Conservation (phyloP, 64 coral and sea anemone species). For the Actinia equina region DNA sequence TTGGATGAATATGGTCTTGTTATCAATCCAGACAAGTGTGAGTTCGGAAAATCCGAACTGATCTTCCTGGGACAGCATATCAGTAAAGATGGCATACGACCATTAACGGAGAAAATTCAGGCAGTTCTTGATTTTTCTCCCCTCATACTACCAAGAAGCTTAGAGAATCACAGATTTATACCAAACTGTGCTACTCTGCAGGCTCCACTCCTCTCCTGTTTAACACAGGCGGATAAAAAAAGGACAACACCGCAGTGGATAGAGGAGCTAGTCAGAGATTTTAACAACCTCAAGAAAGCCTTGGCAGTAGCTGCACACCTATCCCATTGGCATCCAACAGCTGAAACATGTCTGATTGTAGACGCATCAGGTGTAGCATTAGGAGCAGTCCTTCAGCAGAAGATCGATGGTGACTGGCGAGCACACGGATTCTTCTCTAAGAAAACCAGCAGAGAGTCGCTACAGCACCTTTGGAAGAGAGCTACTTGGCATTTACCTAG, state of each 20-base stretch:
- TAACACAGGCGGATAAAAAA: background rate
- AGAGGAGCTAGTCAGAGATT: constrained; percentile 18
- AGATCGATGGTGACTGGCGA: constrained; percentile 28
- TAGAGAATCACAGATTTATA: background rate
- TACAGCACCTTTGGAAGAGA: constrained; percentile 51
- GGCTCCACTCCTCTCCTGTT: constrained; percentile 16
- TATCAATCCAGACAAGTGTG: constrained; percentile 47
- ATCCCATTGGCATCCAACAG: constrained; percentile 9
- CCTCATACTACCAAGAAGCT: background rate
- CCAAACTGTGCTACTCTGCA: constrained; percentile 22
- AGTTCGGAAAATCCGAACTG: constrained; percentile 41
- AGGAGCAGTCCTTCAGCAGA: constrained; percentile 39
- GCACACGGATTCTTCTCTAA: constrained; percentile 46
- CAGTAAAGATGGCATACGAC: constrained; percentile 36
- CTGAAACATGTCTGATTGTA: constrained; percentile 25
- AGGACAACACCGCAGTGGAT: background rate
- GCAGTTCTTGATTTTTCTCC: constrained; percentile 33
- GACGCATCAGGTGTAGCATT: constrained; percentile 29
- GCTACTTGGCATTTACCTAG: constrained; percentile 30
- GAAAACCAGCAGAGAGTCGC: constrained; percentile 15
- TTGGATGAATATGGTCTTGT: constrained; percentile 27
- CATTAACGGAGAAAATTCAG: constrained; percentile 40
- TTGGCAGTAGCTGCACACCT: constrained; percentile 25
- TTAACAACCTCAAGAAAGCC: constrained; percentile 12
- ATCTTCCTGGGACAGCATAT: constrained; percentile 31